Evolutionary conservation across 92 coral and sea anemone species (phyloP), one percentile per base, ranked within the genome.

Genomic region (Epizoanthus ramosus): DNA sequence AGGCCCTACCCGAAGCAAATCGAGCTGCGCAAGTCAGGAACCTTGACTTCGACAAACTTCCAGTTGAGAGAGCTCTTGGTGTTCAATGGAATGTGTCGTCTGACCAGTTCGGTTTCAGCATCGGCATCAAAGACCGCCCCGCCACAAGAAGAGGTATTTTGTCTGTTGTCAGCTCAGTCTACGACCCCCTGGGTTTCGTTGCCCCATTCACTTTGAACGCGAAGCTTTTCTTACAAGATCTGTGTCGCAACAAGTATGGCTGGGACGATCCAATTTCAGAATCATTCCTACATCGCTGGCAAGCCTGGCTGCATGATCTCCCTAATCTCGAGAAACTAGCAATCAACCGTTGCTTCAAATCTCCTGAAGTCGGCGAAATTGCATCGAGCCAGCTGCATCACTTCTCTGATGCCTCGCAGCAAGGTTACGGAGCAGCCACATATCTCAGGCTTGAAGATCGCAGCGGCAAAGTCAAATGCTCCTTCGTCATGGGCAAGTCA

Each of bases 401-500:
- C 43, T 37, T 37, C 43, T 37, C 43, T 5, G 43, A 37, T 37
- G 43, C 43, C 43, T 37, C 43, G 6, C 5, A 37, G 43, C 43
- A 6, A 37, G 43, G 43, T 37, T 37, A 37, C 43, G 43, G 43
- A 0, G 43, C 43, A 37, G 43, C 43, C 1, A 37, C 43, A 5
- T 37, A 37, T 6, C 43, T 37, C 6, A 37, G 43, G 43, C 35
- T 83, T 3, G 79, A 54, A 54, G 83, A 87, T 57, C 21, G 74
- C 9, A 24, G 9, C 47, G 71, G 79, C 6, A 52, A 82, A 8
- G 79, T 57, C 6, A 59, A 75, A 6, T 82, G 83, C 24, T 59
- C 84, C 21, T 87, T 87, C 71, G 73, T 88, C 41, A 84, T 88
- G 56, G 88, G 88, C 43, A 88, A 88, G 41, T 81, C 84, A 4